A percentile compares a stretch with the other conserved stretches of the same genome.
Conservation (phyloP, 2,113 vertebrate genomes). For the Bos javanicus region DNA sequence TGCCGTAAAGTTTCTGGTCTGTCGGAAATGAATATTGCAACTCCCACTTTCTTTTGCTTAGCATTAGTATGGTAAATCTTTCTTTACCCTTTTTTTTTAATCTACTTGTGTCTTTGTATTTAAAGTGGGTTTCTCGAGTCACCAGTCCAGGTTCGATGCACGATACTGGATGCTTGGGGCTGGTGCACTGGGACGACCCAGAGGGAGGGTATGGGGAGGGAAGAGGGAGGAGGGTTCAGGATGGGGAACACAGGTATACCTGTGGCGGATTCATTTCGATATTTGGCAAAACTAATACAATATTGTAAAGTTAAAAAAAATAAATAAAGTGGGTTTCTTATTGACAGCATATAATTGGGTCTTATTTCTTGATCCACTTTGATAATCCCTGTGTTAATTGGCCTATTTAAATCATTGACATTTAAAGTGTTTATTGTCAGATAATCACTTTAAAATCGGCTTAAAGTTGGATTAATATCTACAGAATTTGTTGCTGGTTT, state of each 20-base stretch:
- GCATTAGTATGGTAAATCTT: background rate
- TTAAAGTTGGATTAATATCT: background rate
- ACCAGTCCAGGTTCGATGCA: too few species aligned
- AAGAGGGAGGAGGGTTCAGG: too few species aligned
- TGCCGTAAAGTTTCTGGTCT: background rate
- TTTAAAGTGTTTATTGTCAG: background rate
- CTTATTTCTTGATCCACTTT: background rate
- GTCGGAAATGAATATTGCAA: background rate
- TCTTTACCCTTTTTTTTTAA: background rate
- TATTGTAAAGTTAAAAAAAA: too few species aligned
- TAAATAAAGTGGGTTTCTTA: background rate
- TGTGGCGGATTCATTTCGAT: too few species aligned
- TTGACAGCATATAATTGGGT: background rate
- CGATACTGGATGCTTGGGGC: too few species aligned
- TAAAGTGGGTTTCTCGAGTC: background rate
- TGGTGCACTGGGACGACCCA: too few species aligned
- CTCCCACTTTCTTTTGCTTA: background rate
- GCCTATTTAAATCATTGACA: background rate
- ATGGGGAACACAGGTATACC: too few species aligned
- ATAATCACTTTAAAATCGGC: background rate
- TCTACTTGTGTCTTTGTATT: background rate
- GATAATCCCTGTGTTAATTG: background rate
- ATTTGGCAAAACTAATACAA: too few species aligned
- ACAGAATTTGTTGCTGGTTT: background rate
- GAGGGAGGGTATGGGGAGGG: too few species aligned